phyloP scores from a whole-genome alignment of 2,797 vertebrate species.

The Thaleichthys pacificus region DNA sequence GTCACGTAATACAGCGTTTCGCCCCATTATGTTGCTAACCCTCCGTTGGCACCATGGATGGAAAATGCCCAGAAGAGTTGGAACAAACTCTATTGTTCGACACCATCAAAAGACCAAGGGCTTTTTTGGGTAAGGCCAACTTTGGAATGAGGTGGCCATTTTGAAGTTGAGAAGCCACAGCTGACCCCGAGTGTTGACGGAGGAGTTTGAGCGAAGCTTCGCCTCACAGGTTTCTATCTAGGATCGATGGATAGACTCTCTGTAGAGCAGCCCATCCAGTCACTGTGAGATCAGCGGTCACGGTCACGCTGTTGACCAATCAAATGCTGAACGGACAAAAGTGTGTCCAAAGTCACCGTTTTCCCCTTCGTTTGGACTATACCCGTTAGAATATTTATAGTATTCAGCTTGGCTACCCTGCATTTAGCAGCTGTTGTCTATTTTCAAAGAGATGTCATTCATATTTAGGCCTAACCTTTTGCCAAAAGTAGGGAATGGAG shows the following conservation, averaged over 20 bases:
- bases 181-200: conserved; percentile 33
- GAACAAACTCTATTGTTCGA: conserved; percentile 67
- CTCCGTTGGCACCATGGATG: conserved; percentile 49
- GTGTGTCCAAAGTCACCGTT: no score
- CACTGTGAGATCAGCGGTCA: conserved; percentile 37
- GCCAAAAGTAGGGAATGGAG: conserved; percentile 59
- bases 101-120: conserved; percentile 13
- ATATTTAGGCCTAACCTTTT: not conserved
- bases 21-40: conserved; percentile 64
- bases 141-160: conserved; percentile 15
- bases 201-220: conserved; percentile 33
- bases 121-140: conserved; percentile 11
- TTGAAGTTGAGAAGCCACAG: conserved; percentile 15
- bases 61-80: conserved; percentile 66
- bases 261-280: not conserved
- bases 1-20: conserved; percentile 64
- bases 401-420: no score
- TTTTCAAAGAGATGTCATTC: not conserved
- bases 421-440: no score
- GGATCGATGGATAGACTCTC: not conserved
- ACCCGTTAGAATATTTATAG: conserved; percentile 15
- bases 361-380: not conserved
- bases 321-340: not conserved
- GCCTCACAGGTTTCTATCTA: conserved; percentile 4
- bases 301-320: conserved; percentile 55